Evolutionary conservation across 2,113 vertebrate species (phyloP).

Genomic region (Proteles cristata): DNA sequence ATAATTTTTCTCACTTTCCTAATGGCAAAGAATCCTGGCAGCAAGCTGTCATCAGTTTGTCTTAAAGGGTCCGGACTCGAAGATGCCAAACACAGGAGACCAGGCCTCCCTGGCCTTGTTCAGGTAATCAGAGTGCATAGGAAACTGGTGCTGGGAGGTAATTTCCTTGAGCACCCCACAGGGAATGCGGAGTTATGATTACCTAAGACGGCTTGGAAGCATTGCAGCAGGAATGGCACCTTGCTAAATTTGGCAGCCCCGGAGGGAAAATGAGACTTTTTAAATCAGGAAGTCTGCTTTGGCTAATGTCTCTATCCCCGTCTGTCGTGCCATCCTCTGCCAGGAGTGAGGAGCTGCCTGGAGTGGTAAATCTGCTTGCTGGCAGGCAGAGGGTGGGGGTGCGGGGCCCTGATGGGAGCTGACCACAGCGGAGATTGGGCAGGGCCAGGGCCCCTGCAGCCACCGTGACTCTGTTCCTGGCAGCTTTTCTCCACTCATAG

Average conservation of each 20-base stretch:
- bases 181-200: constrained; percentile 51
- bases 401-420: not conserved
- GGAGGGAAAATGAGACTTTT: constrained; percentile 61
- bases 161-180: constrained; percentile 67
- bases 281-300: constrained; percentile 76
- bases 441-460: not conserved
- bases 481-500: not conserved
- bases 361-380: constrained; percentile 53
- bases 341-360: constrained; percentile 57
- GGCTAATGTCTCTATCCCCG: constrained; percentile 50
- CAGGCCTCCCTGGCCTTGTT: constrained; percentile 52
- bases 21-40: not conserved
- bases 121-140: not conserved
- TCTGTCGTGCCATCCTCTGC: constrained; percentile 30
- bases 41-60: not conserved
- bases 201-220: constrained; percentile 65
- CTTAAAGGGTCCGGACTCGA: not conserved
- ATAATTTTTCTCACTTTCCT: not conserved
- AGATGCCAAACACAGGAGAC: not conserved
- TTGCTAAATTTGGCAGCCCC: constrained; percentile 75
- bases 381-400: not conserved
- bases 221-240: constrained; percentile 60
- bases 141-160: constrained; percentile 58
- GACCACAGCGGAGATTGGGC: not conserved
- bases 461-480: not conserved